These are phyloP conservation scores for Chromobotia macracanthus DNA, from an alignment of 2,797 vertebrate genomes.

Conservation along the genomic window DNA sequence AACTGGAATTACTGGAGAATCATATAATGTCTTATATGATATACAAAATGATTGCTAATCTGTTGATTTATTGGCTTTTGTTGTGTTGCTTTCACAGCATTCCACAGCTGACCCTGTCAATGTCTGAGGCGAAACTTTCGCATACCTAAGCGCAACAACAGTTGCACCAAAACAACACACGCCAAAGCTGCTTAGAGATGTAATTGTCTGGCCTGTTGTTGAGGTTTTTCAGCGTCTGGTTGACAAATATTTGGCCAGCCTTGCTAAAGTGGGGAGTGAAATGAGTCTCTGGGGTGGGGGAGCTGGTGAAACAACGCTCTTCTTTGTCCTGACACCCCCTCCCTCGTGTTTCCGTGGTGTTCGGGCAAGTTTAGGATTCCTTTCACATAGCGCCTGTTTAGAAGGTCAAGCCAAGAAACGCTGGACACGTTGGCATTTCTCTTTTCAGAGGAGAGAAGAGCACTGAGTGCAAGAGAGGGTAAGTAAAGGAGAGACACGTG, in stretches of 20 bases:
- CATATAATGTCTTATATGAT: no score
- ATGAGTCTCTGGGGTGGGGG: constrained; percentile 11
- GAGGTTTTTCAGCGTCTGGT: constrained; percentile 41
- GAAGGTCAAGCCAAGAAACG: constrained; percentile 52
- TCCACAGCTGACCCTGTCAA: neutral
- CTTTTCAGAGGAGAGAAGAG: constrained; percentile 44
- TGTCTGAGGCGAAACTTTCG: neutral
- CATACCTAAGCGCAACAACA: constrained; percentile 11
- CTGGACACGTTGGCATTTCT: constrained; percentile 49
- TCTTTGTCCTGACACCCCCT: constrained; percentile 49
- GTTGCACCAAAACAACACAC: constrained; percentile 28
- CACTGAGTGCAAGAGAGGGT: constrained; percentile 20
- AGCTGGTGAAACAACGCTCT: constrained; percentile 24
- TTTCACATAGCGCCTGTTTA: constrained; percentile 53
- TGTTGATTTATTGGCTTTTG: neutral
- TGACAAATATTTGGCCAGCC: constrained; percentile 60
- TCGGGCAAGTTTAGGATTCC: constrained; percentile 63
- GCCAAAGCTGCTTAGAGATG: constrained; percentile 31
- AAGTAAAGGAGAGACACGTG: constrained; percentile 15
- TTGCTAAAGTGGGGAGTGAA: constrained; percentile 16
- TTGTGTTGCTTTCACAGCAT: neutral
- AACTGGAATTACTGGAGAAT: no score
- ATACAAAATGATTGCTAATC: neutral
- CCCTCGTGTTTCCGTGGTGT: constrained; percentile 46
- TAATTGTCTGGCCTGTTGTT: constrained; percentile 39